Base-by-base conservation (phyloP, 92 coral and sea anemone species). In the Paragorgia papillata region DNA sequence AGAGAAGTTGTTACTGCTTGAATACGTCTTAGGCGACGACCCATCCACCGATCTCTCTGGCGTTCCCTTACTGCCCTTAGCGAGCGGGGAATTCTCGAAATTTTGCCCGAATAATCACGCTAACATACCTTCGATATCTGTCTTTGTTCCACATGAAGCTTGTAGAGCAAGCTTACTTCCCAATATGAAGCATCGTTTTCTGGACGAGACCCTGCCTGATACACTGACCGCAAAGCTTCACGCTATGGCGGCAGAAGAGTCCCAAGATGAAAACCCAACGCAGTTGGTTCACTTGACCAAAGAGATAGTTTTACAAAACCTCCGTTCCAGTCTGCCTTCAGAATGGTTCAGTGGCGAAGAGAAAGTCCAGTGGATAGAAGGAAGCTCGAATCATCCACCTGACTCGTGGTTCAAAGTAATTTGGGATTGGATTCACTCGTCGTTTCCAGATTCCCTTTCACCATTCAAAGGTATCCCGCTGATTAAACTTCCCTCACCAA, bases 31-130 rank as follows among this genome's bases (percentile, higher is more conserved):
- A 56, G 87, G 80, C 65, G 96, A 90, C 79, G 82, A 91, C 41
- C 84, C 85, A 30, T 57, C 73, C 25, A 35, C 57, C 13, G 94
- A 88, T 22, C 81, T 93, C 32, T 79, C 43, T 9, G 97, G 97
- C 3, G 84, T 93, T 53, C 94, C 97, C 17, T 76, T 93, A 66
- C 90, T 93, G 0, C 97, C 97, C 9, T 86, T 93, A 22, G 94
- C 97, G 28, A 67, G 89, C 53, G 83, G 79, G 48, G 69, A 90
- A 1, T 93, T 93, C 55, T 57, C 76, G 35, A 76, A 73, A 65
- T 93, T 93, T 59, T 79, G 75, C 31, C 62, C 83, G 7, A 84
- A 90, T 61, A 75, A 73, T 28, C 83, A 62, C 35, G 79, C 74
- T 17, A 49, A 83, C 17, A 60, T 73, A 30, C 89, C 97, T 13